Base-by-base conservation (phyloP, 1,140 invertebrate species). In the Cotesia vestalis region DNA sequence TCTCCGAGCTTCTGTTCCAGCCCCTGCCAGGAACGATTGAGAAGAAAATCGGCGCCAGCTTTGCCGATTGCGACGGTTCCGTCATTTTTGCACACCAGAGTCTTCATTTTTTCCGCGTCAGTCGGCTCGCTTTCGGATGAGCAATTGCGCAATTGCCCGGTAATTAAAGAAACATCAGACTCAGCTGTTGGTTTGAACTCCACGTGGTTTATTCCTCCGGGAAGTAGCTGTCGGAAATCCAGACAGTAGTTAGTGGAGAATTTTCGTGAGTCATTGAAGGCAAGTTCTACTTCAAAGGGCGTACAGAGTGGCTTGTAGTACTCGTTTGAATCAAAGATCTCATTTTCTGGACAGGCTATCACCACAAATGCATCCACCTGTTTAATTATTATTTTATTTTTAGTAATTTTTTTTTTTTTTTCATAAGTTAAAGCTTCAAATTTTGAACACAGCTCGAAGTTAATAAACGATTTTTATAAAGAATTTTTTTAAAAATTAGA, bases 221-320 rank as follows among this genome's bases (percentile, higher is more conserved):
- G 90, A 34, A 96, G 82, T 62, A 96, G 81, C 77, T 94, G 88
- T 76, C 90, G 88, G 83, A 95, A 97, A 81, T 96, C 94, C 57
- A 91, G 91, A 14, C 92, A 88, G 83, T 94, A 94, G 36, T 91
- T 88, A 74, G 88, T 83, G 80, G 89, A 88, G 78, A 88, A 88
- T 77, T 88, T 83, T 85, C 93, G 79, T 69, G 88, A 80, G 77
- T 85, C 88, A 76, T 94, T 94, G 55, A 96, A 89, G 3, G 96
- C 97, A 40, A 97, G 87, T 87, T 98, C 97, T 52, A 98, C 88
- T 86, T 99, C 97, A 86, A 91, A 96, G 3, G 96, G 94, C n/a
- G 95, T 96, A 1, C 97, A 90, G 61, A 99, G 91, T 4, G 96
- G 96, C 79, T 93, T 94, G 70, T 94, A 93, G 83, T 95, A 97